Conservation (phyloP, 2,888 invertebrate species). For the Epinotia brunnichana region DNA sequence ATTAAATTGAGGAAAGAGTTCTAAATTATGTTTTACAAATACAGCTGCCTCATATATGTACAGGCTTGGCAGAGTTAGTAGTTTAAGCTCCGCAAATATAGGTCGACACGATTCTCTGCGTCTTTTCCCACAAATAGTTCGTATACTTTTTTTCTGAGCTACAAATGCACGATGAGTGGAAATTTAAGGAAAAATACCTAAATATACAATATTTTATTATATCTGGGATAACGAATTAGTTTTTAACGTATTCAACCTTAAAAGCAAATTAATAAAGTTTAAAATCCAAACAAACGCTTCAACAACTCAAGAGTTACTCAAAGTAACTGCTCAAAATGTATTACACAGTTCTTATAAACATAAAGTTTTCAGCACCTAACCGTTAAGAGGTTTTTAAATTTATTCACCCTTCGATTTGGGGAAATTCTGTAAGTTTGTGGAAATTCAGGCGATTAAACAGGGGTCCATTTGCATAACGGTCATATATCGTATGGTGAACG, state of each 20-base stretch:
- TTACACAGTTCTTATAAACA: constrained; percentile 62
- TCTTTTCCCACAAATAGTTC: too few species aligned
- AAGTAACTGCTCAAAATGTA: constrained; percentile 62
- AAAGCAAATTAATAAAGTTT: neutral
- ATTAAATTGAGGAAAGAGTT: too few species aligned
- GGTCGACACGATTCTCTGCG: too few species aligned
- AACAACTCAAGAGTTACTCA: neutral
- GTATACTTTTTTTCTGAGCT: too few species aligned
- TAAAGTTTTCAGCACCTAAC: constrained; percentile 75
- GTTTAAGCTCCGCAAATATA: too few species aligned
- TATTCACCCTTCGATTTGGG: constrained; percentile 80
- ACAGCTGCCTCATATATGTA: too few species aligned
- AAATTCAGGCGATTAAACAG: constrained; percentile 78
- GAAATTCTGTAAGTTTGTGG: constrained; percentile 72
- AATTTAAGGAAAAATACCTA: constrained; percentile 1
- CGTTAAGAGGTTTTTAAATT: constrained; percentile 81
- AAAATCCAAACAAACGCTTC: neutral
- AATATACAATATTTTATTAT: neutral
- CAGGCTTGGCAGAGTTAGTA: too few species aligned
- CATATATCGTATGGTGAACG: constrained; percentile 50
- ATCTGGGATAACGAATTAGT: too few species aligned
- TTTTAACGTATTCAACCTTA: neutral
- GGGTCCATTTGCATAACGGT: constrained; percentile 79
- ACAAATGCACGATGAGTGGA: too few species aligned
- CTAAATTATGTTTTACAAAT: too few species aligned